Evolutionary conservation across 2,888 invertebrate genomes (phyloP).

Genomic region (Penaeus monodon): DNA sequence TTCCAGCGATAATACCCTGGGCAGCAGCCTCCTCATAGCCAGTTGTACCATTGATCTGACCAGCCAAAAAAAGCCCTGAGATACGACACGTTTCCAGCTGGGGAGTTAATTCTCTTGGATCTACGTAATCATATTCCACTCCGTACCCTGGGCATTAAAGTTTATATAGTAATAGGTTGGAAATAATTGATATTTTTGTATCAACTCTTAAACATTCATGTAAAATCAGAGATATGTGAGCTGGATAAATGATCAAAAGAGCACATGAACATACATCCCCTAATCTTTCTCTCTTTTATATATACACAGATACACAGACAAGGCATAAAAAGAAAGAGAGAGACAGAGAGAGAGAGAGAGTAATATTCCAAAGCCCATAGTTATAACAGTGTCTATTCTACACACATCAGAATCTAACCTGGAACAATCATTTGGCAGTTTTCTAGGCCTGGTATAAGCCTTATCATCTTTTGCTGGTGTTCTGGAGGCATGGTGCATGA

Average conservation of each 20-base stretch:
- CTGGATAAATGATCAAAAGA: too few species aligned
- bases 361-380: not conserved
- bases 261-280: too few species aligned
- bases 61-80: conserved; percentile 83
- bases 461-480: conserved; percentile 79
- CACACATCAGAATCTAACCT: conserved; percentile 70
- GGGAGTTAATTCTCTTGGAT: conserved; percentile 82
- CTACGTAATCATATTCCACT: conserved; percentile 89
- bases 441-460: conserved; percentile 81
- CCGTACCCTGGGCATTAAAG: conserved; percentile 75
- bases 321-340: too few species aligned
- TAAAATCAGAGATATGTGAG: not conserved
- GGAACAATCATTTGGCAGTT: conserved; percentile 78
- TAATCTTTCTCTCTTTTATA: too few species aligned
- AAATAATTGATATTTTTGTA: not conserved
- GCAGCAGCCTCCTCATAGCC: conserved; percentile 94
- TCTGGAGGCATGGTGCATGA: conserved; percentile 87
- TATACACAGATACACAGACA: too few species aligned
- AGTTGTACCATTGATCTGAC: conserved; percentile 92
- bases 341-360: too few species aligned
- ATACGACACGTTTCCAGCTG: conserved; percentile 82
- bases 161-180: not conserved
- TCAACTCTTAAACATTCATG: not conserved
- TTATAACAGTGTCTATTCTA: not conserved
- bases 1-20: conserved; percentile 88